Evolutionary conservation across 2,888 invertebrate genomes (phyloP), one percentile per base, ranked within the genome.

Genomic region (Archips crataeganus): DNA sequence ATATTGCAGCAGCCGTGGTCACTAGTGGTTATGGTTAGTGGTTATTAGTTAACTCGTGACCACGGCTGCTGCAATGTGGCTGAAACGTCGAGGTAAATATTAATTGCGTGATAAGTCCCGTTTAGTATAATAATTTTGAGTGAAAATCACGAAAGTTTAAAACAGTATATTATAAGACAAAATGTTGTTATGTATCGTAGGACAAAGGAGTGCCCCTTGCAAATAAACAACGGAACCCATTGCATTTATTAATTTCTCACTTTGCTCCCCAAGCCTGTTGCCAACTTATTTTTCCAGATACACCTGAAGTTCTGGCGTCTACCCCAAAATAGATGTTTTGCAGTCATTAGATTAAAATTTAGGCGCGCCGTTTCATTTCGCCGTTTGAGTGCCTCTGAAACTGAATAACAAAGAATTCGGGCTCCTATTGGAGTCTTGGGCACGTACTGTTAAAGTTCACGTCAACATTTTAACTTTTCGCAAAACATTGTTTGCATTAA

Each of bases 401-500:
- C 54, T 6, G 6, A 1, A 6, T 57, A 6, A 0, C 34, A 8
- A 32, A 0, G 15, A 34, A 34, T 3, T 2, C 0, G 2, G 34
- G 11, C 63, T 36, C 54, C 70, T 5, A 32, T n/a, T 0, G 63
- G 63, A 54, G 63, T 3, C 63, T 9, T 3, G n/a, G 54, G 70
- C 34, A 0, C 32, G 3, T 11, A 2, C n/a, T 42, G 9, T n/a
- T 45, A 32, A 32, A 11, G 57, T 6, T n/a, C 10, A 63, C 63
- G 32, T 63, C 62, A 23, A 67, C 62, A 62, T 23, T 67, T 67
- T 39, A 51, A 65, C 51, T 65, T 45, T 23, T 54, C 13, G 54
- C 39, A 23, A 57, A 70, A 67, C 60, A 57, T 47, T 72, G 57
- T 62, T 72, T 72, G 62, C 72, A 63, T 59, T 42, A 63, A 72